Percentiles rank a stretch among this genome's conserved stretches.
phyloP scores from a whole-genome alignment of 2,113 vertebrate genomes.

The Excalfactoria chinensis region DNA sequence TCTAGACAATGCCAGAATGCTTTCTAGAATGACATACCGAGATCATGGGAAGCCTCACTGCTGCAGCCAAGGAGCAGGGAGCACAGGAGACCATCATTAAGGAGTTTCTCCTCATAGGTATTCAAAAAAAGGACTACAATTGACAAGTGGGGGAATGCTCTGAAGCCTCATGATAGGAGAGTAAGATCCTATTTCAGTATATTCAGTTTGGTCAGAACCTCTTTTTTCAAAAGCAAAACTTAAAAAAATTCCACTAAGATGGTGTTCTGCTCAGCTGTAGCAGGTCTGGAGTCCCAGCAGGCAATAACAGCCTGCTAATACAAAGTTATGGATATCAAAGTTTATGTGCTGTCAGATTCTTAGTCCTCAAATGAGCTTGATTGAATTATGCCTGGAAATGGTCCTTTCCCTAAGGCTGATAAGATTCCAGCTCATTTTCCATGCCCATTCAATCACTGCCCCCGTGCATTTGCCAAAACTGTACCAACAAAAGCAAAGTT shows the following conservation, averaged over 20 bases:
- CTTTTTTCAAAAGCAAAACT: background rate
- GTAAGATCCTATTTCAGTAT: background rate
- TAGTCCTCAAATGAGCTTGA: constrained; percentile 24
- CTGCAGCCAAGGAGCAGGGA: background rate
- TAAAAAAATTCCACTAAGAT: background rate
- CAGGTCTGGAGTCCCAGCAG: background rate
- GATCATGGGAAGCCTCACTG: background rate
- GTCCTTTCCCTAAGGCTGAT: background rate
- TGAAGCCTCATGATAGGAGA: background rate
- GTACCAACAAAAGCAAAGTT: background rate
- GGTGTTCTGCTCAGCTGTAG: constrained; percentile 1
- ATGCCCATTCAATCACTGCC: background rate
- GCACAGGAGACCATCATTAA: background rate
- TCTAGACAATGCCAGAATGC: constrained; percentile 20
- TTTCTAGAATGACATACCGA: background rate
- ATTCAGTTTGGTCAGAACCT: background rate
- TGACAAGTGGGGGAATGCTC: background rate
- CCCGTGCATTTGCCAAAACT: background rate
- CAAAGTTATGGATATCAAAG: background rate
- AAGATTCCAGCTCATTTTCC: background rate
- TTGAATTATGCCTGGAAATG: constrained; percentile 18
- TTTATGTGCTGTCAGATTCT: background rate
- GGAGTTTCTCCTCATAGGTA: background rate
- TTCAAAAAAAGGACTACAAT: background rate
- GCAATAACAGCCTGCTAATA: background rate